A percentile compares a stretch with the other conserved stretches of the same genome.
phyloP scores from a whole-genome alignment of 2,113 vertebrate species.

The Triplophysa rosa region DNA sequence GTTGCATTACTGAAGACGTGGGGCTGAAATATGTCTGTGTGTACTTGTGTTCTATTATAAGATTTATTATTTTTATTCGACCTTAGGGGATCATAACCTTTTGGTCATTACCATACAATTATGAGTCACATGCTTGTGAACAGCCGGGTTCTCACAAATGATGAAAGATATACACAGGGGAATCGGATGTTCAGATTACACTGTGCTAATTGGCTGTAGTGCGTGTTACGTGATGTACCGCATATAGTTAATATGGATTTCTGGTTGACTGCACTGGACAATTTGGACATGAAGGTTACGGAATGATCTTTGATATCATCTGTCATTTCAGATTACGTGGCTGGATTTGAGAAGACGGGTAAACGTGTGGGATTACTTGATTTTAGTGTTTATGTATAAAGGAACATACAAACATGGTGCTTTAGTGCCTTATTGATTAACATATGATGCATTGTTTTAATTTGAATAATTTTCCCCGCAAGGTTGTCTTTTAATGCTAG shows the following conservation, averaged over 20 bases:
- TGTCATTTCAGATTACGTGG: neutral
- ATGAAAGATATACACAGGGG: neutral
- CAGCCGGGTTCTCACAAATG: neutral
- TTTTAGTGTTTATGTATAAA: neutral
- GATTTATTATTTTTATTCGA: neutral
- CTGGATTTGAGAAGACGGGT: neutral
- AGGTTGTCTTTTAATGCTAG: no score
- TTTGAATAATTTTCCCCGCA: no score
- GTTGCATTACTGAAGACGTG: constrained; percentile 18
- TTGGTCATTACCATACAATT: neutral
- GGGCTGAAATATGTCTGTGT: neutral
- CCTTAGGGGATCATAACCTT: constrained; percentile 14
- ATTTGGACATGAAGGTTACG: neutral
- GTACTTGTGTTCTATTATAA: neutral
- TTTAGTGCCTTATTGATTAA: neutral
- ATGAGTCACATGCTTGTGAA: constrained; percentile 3
- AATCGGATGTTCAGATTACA: constrained; percentile 4
- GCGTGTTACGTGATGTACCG: neutral
- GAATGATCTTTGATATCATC: neutral
- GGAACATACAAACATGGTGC: neutral
- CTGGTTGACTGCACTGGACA: neutral
- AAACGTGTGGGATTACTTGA: neutral
- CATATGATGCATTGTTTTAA: neutral
- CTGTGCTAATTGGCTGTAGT: neutral
- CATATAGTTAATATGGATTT: constrained; percentile 18